phyloP scores from a whole-genome alignment of 2,888 invertebrate genomes.

The Phlogophora meticulosa region DNA sequence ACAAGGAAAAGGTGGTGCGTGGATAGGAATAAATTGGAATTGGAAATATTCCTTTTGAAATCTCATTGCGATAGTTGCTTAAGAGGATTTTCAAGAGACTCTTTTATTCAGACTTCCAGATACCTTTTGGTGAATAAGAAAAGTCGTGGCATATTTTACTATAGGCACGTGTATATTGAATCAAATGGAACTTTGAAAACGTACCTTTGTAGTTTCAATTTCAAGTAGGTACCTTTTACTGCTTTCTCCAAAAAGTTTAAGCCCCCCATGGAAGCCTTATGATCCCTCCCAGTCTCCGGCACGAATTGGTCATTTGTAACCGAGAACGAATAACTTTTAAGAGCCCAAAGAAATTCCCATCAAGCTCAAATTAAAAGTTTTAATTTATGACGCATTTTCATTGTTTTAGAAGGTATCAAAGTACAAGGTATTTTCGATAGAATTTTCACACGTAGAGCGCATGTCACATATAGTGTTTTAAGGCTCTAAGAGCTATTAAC shows the following conservation, averaged over 20 bases:
- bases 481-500: not conserved
- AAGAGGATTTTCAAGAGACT: slow-evolving; percentile 49
- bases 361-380: slow-evolving; percentile 54
- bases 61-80: slow-evolving; percentile 63
- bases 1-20: slow-evolving; percentile 88
- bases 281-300: slow-evolving; percentile 34
- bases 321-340: slow-evolving; percentile 42
- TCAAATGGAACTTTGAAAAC: not conserved
- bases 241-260: slow-evolving; percentile 8
- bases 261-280: slow-evolving; percentile 6
- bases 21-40: slow-evolving; percentile 81
- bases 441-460: not conserved
- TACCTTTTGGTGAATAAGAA: not conserved
- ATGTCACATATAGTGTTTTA: not conserved
- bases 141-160: not conserved
- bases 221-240: slow-evolving; percentile 1
- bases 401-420: slow-evolving; percentile 14
- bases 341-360: slow-evolving; percentile 43
- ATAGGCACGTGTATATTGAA: not conserved
- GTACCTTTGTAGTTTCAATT: not conserved
- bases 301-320: slow-evolving; percentile 53
- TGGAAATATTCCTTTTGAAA: slow-evolving; percentile 70
- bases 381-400: slow-evolving; percentile 34
- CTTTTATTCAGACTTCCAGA: slow-evolving; percentile 49
- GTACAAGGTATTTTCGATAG: not conserved